Evolutionary conservation across 2,888 invertebrate genomes (phyloP), one percentile per base, ranked within the genome.

Genomic region (Chirona hameri): DNA sequence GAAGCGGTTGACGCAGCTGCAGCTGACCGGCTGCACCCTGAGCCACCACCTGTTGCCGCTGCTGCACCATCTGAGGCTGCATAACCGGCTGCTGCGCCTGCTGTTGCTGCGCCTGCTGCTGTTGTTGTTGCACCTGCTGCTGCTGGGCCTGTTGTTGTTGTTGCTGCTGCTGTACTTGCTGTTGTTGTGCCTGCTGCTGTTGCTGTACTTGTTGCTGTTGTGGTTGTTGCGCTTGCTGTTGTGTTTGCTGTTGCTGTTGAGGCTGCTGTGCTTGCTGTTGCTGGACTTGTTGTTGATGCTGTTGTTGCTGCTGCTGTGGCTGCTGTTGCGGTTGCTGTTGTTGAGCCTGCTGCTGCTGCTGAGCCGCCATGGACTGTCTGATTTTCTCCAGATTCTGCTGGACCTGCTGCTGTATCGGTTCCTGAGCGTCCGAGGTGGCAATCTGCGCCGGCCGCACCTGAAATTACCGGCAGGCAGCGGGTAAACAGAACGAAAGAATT

Each of bases 291-390:
- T 85, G 85, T 72, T 85, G 86, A 76, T 84, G 84, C 48, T 83
- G 84, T 27, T 85, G 85, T 48, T 86, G 86, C 57, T 86, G 46
- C 84, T 90, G 90, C 9, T 82, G 84, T 85, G 85, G n/a, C n/a
- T n/a, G n/a, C n/a, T n/a, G 85, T 81, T 84, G 85, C 82, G 84
- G 85, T 10, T 85, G 85, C 39, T 83, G 82, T 81, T 85, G 84
- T 24, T 85, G 85, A 21, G 83, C 85, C 81, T 84, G 84, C 83
- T 85, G 90, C 83, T 89, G 91, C 89, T 91, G 90, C 86, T 91
- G 90, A 79, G 90, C 57, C 46, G 81, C 52, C 60, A 81, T 39
- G 29, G 81, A 46, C 29, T 79, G 79, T 5, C 57, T 65, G 10
- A 80, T 80, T 52, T 80, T 80, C 80, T 80, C 80, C 52, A 80